phyloP scores from a whole-genome alignment of 2,797 vertebrate species.

The Phalanger gymnotis region DNA sequence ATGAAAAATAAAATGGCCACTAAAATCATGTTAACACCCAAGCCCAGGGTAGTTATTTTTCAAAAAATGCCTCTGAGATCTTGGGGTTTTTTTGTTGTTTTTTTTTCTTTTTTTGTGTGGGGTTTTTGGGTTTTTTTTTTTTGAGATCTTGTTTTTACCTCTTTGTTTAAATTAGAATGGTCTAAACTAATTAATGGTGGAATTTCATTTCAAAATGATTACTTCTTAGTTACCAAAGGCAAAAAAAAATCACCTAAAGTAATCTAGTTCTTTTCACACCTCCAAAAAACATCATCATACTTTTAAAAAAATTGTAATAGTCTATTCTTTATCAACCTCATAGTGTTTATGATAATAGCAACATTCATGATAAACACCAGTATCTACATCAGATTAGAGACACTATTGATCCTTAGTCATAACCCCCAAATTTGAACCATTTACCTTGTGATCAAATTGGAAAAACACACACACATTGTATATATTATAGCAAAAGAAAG shows the following conservation, averaged over 20 bases:
- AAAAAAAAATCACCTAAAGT: background rate
- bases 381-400: background rate
- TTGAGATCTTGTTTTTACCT: conserved; percentile 33
- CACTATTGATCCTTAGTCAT: background rate
- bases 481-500: background rate
- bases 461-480: background rate
- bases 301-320: conserved; percentile 52
- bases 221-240: conserved; percentile 8
- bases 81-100: too few species aligned
- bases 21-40: conserved; percentile 37
- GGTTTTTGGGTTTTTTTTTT: too few species aligned
- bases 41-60: conserved; percentile 50
- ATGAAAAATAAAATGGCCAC: conserved; percentile 54
- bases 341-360: background rate
- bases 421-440: background rate
- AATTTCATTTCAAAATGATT: conserved; percentile 50
- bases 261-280: conserved; percentile 4
- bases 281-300: conserved; percentile 47
- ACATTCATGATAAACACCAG: background rate
- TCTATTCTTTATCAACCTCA: conserved; percentile 21
- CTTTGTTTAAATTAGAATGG: conserved; percentile 27
- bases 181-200: conserved; percentile 24
- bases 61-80: conserved; percentile 53
- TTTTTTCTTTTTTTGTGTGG: too few species aligned
- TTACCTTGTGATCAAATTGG: background rate